phyloP scores from a whole-genome alignment of 2,113 vertebrate species.

The Chloropsis cyanopogon region DNA sequence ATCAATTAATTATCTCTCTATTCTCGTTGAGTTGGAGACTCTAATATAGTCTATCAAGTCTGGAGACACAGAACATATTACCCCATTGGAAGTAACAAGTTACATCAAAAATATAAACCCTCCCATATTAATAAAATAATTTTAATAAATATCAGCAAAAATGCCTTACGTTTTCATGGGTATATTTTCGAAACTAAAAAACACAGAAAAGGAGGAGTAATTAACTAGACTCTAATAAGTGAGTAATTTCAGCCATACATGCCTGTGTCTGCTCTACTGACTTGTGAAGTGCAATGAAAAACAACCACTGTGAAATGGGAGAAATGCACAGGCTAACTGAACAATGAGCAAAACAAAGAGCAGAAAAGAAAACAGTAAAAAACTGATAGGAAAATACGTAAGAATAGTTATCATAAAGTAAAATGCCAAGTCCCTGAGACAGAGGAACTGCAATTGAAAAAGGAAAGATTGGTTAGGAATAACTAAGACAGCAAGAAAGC shows the following conservation, averaged over 20 bases:
- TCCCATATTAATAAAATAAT: constrained; percentile 16
- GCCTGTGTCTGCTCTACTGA: not conserved
- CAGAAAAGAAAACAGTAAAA: not conserved
- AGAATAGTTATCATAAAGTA: constrained; percentile 96
- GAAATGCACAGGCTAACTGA: not conserved
- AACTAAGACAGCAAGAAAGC: not conserved
- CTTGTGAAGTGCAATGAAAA: not conserved
- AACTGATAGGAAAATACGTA: constrained; percentile 78
- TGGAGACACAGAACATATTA: not conserved
- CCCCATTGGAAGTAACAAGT: not conserved
- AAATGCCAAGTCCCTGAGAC: constrained; percentile 97
- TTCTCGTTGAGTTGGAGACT: not conserved
- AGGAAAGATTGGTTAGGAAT: constrained; percentile 61
- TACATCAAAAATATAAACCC: constrained; percentile 18
- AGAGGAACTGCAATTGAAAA: constrained; percentile 86
- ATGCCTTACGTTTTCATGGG: constrained; percentile 88
- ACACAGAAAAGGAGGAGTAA: constrained; percentile 73
- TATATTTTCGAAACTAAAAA: constrained; percentile 85
- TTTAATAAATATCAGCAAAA: constrained; percentile 58
- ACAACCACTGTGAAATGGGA: not conserved
- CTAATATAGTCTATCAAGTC: not conserved
- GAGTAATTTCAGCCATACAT: not conserved
- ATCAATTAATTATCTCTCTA: not conserved
- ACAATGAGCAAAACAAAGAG: not conserved
- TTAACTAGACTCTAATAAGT: constrained; percentile 24